Percentiles rank a stretch among this genome's conserved stretches.
These are phyloP conservation scores for Nephrocerus scutellatus DNA, from an alignment of 2,888 invertebrate species.

Conservation along the genomic window DNA sequence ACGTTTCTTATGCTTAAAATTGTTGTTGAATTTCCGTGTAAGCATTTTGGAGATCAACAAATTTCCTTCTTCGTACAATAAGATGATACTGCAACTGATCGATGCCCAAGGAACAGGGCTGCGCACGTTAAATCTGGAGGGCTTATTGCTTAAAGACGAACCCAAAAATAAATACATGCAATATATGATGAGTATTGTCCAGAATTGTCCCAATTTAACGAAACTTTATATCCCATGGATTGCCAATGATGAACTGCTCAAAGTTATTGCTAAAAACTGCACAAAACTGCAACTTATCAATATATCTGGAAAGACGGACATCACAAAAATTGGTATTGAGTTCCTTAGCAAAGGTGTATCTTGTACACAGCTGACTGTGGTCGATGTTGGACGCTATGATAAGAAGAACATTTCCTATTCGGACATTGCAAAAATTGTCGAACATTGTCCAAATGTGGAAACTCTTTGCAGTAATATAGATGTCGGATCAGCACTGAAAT, in stretches of 20 bases:
- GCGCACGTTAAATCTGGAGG: constrained; percentile 61
- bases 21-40: constrained; percentile 60
- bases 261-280: constrained; percentile 54
- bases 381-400: constrained; percentile 64
- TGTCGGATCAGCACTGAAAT: constrained; percentile 57
- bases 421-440: constrained; percentile 57
- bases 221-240: constrained; percentile 61
- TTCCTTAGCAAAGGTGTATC: constrained; percentile 52
- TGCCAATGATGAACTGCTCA: constrained; percentile 61
- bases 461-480: constrained; percentile 62
- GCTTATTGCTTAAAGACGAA: constrained; percentile 67
- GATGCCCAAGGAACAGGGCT: constrained; percentile 58
- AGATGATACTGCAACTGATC: constrained; percentile 60
- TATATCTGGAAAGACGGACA: constrained; percentile 64
- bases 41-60: constrained; percentile 60
- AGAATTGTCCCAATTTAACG: constrained; percentile 54
- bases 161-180: too few relatives aligned
- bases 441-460: constrained; percentile 57
- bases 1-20: constrained; percentile 58
- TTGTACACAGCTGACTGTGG: constrained; percentile 54
- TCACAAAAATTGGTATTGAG: constrained; percentile 59
- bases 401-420: constrained; percentile 62
- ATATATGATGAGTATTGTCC: constrained; percentile 56
- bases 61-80: constrained; percentile 64
- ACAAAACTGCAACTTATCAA: constrained; percentile 56